Base-by-base conservation (phyloP, 2,113 vertebrate genomes). In the Phrynosoma blainvillii region DNA sequence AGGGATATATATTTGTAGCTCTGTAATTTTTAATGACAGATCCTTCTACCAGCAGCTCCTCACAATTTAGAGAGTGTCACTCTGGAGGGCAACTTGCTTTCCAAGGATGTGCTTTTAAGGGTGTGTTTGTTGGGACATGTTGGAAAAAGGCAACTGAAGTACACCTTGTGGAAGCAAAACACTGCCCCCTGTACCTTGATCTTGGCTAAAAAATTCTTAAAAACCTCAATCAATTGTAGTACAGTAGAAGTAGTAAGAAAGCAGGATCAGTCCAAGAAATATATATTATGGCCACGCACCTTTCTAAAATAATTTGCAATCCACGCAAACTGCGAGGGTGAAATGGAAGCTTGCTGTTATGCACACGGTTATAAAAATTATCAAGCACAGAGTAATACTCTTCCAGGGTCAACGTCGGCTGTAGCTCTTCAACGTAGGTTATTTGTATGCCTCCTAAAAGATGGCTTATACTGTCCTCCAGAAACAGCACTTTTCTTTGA, bases 281-380 rank as follows among this genome's bases (percentile, higher is more conserved):
- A 27, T 1, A 12, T 42, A 9, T 13, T 74, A 80, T 54, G 75
- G 68, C 84, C 0, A 91, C 91, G 9, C 92, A 98, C 98, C 97
- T 98, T 91, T 97, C 97, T 84, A 99, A 90, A 89, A 97, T 95
- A 97, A 98, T 97, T 13, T 96, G 95, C 87, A 99, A 97, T 30
- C 98, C 98, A 75, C 98, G 96, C 59, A 99, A 96, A 85, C 98
- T 98, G 27, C 94, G 95, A 54, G 99, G 98, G 92, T 98, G 98
- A 88, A 98, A 97, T 73, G 93, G 93, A 0, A 96, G 91, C 10
- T 96, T 94, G 2, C 82, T 96, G 77, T 97, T 95, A 90, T 96
- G 25, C 10, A 99, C 91, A 65, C 87, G 96, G 27, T 96, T 97
- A 90, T 97, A 97, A 93, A 99, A 99, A 62, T 93, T 88, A 56